These are phyloP conservation scores for Saccostrea glomerata DNA, from an alignment of 1,140 invertebrate genomes.

Conservation along the genomic window DNA sequence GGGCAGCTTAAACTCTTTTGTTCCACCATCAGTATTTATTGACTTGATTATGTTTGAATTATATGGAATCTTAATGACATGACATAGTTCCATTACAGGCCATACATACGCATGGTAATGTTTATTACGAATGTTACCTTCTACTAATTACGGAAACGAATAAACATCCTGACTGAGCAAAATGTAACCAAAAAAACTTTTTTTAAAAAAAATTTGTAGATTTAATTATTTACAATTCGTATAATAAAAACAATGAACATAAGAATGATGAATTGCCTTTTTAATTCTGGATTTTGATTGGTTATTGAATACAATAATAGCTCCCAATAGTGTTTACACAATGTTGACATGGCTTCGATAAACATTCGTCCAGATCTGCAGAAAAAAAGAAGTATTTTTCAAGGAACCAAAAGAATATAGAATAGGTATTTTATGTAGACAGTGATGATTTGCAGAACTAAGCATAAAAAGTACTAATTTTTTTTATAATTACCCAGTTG, in stretches of 20 bases:
- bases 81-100: background rate
- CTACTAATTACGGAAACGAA: too few species aligned
- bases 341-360: background rate
- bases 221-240: too few species aligned
- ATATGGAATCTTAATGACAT: background rate
- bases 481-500: background rate
- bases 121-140: too few species aligned
- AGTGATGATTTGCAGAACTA: too few species aligned
- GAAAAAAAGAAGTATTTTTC: background rate
- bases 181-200: too few species aligned
- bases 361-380: slow-evolving; percentile 16
- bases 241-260: too few species aligned
- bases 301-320: background rate
- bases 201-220: too few species aligned
- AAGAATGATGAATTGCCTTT: background rate
- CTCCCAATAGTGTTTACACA: slow-evolving; percentile 7
- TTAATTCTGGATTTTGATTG: background rate
- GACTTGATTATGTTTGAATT: background rate
- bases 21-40: background rate
- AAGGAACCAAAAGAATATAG: background rate
- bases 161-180: too few species aligned
- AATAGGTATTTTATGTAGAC: too few species aligned
- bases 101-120: too few species aligned
- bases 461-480: too few species aligned
- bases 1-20: too few species aligned